phyloP scores from a whole-genome alignment of 2,113 vertebrate genomes.

The Cynocephalus volans region DNA sequence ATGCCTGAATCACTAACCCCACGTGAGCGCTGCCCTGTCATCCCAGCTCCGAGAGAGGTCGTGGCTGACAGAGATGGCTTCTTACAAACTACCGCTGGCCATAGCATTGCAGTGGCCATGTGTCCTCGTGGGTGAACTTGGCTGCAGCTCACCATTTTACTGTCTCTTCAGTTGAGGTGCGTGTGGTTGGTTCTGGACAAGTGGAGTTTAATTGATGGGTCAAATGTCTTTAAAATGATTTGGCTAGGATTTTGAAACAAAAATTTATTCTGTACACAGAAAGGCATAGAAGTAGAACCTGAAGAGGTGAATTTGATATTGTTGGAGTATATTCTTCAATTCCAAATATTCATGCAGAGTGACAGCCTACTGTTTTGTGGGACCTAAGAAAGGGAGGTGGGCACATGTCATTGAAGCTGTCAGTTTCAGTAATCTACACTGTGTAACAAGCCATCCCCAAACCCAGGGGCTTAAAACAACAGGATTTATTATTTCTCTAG shows the following conservation, averaged over 20 bases:
- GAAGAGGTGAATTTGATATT: fast-evolving
- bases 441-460: not conserved
- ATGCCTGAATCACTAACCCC: not conserved
- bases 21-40: fast-evolving
- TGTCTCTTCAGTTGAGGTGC: fast-evolving
- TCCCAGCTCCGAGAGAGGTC: too few relatives aligned
- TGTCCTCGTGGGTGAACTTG: not conserved
- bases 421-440: not conserved
- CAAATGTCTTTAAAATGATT: not conserved
- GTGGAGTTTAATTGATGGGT: not conserved
- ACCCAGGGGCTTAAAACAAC: too few relatives aligned
- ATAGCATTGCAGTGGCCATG: fast-evolving
- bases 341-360: not conserved
- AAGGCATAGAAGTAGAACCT: not conserved
- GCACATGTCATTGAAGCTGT: fast-evolving
- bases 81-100: too few relatives aligned
- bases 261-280: not conserved
- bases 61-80: too few relatives aligned
- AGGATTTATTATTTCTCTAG: not conserved
- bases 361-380: not conserved
- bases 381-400: not conserved
- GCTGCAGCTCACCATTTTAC: not conserved
- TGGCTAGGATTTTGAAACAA: not conserved
- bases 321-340: not conserved
- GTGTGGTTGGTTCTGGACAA: fast-evolving